Evolutionary conservation across 1,140 invertebrate species (phyloP).

Genomic region (Drosophila sp.): DNA sequence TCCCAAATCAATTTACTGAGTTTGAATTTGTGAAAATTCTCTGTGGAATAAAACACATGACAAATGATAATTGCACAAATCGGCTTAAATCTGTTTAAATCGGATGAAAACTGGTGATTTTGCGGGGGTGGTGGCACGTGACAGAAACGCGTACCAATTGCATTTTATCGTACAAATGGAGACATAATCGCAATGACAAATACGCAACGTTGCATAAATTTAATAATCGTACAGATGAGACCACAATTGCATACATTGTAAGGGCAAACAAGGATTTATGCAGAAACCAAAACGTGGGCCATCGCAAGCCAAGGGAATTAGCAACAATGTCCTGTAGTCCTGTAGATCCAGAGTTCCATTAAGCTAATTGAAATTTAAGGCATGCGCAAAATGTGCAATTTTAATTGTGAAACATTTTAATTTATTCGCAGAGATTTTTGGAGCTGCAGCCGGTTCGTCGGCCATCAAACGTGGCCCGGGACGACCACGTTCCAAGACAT

Average conservation of each 20-base stretch:
- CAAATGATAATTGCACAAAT: conserved; percentile 82
- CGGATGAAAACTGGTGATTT: conserved; percentile 1
- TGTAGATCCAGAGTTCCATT: conserved; percentile 13
- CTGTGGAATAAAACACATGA: conserved; percentile 41
- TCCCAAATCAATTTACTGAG: not conserved
- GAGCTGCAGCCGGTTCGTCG: conserved; percentile 30
- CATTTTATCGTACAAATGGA: conserved; percentile 51
- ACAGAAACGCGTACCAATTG: conserved; percentile 49
- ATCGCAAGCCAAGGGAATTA: conserved; percentile 54
- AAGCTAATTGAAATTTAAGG: conserved; percentile 27
- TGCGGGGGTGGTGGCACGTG: conserved; percentile 40
- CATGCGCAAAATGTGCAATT: not conserved
- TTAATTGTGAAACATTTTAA: not conserved
- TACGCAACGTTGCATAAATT: conserved; percentile 63
- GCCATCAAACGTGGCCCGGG: conserved; percentile 87
- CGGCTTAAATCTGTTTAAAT: conserved; percentile 71
- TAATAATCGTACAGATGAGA: conserved; percentile 31
- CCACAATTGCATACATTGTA: conserved; percentile 67
- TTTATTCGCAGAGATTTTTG: conserved; percentile 2
- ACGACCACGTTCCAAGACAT: conserved; percentile 88
- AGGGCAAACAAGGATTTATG: conserved; percentile 21
- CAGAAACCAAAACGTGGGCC: conserved; percentile 53
- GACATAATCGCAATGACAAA: conserved; percentile 69
- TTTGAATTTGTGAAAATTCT: conserved; percentile 15
- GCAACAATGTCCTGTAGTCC: conserved; percentile 42